Percentiles rank a stretch among this genome's conserved stretches.
phyloP scores from a whole-genome alignment of 2,797 vertebrate genomes.

The Sebastes matsubarae region DNA sequence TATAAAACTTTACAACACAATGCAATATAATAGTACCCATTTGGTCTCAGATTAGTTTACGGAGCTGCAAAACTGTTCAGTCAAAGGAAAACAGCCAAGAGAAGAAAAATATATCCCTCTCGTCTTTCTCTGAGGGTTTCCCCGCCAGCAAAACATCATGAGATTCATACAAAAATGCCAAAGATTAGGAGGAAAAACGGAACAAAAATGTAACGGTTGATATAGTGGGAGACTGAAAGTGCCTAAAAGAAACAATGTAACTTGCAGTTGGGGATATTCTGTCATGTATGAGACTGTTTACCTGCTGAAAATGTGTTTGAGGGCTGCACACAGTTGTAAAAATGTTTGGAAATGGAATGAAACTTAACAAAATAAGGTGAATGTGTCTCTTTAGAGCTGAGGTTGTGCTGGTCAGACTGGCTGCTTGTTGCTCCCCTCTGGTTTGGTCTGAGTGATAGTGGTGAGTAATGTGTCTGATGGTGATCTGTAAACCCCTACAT shows the following conservation, averaged over 20 bases:
- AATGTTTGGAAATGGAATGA: conserved; percentile 17
- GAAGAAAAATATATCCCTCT: background rate
- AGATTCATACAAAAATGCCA: conserved; percentile 30
- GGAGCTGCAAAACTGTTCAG: conserved; percentile 68
- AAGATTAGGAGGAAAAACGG: background rate
- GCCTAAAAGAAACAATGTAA: conserved; percentile 54
- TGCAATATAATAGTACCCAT: conserved; percentile 81
- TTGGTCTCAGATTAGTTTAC: conserved; percentile 76
- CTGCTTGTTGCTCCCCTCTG: background rate
- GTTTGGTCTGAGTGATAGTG: background rate
- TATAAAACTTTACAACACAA: conserved; percentile 85
- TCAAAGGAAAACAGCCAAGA: conserved; percentile 46
- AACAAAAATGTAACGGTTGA: conserved; percentile 22
- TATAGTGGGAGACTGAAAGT: conserved; percentile 60
- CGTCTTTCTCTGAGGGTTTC: conserved; percentile 26
- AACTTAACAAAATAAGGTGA: background rate
- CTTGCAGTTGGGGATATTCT: background rate
- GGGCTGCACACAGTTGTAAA: background rate
- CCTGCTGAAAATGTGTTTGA: background rate
- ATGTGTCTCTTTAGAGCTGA: conserved; percentile 8
- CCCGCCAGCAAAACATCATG: conserved; percentile 41
- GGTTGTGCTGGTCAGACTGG: conserved; percentile 31
- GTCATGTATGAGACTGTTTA: background rate
- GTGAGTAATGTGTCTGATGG: background rate
- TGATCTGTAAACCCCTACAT: background rate